Percentiles rank a stretch among this genome's conserved stretches.
Conservation (phyloP, 2,797 vertebrate species). For the Diceros bicornis region DNA sequence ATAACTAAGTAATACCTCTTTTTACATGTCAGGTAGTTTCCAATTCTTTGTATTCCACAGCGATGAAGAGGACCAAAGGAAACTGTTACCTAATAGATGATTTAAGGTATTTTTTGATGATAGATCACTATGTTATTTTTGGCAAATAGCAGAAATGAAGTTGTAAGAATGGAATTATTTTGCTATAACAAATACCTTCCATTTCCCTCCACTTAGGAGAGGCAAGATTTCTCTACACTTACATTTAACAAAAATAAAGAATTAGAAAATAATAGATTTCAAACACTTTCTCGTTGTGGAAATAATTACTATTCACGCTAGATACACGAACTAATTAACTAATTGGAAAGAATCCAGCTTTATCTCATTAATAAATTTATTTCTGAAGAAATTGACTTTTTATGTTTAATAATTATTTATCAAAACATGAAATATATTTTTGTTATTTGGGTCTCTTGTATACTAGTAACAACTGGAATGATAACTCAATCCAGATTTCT, state of each 20-base stretch:
- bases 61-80: background rate
- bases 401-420: conserved; percentile 20
- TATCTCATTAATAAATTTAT: background rate
- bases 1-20: background rate
- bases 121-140: background rate
- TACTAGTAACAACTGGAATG: background rate
- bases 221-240: background rate
- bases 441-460: background rate
- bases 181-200: background rate
- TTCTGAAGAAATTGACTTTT: conserved; percentile 5
- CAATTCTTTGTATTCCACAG: background rate
- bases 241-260: background rate
- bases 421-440: background rate
- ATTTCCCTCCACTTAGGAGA: background rate
- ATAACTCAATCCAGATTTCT: background rate
- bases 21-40: background rate
- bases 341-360: background rate
- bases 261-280: background rate
- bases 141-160: background rate
- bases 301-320: conserved; percentile 5
- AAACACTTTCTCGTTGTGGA: background rate
- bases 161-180: background rate
- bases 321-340: background rate
- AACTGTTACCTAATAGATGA: background rate
- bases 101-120: background rate